A percentile compares a stretch with the other conserved stretches of the same genome.
These are phyloP conservation scores for Octopus sinensis DNA, from an alignment of 1,140 invertebrate genomes.

Conservation along the genomic window DNA sequence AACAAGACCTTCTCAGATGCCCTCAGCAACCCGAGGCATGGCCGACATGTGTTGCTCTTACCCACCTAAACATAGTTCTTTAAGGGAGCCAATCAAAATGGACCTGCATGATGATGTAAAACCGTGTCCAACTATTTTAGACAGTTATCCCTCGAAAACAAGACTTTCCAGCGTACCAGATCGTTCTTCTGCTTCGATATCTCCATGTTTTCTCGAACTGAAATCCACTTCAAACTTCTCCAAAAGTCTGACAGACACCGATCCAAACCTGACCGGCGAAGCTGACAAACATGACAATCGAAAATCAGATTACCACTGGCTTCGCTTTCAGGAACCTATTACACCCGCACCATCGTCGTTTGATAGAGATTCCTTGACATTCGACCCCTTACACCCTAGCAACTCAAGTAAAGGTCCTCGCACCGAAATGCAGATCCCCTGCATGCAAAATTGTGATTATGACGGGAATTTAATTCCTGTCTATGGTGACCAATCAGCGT, in stretches of 20 bases:
- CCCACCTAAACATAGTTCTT: conserved; percentile 1
- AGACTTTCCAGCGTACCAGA: not conserved
- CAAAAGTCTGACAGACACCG: not conserved
- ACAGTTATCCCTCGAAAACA: conserved; percentile 4
- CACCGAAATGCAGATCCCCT: conserved; percentile 7
- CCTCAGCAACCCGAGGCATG: not conserved
- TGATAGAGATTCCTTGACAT: not conserved
- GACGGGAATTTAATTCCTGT: conserved; percentile 6
- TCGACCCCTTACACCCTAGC: conserved; percentile 5
- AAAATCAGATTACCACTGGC: conserved; percentile 16
- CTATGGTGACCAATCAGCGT: conserved; percentile 1
- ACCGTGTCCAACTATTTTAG: not conserved
- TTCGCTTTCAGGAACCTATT: conserved; percentile 14
- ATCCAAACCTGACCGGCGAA: not conserved
- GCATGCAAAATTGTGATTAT: conserved; percentile 5
- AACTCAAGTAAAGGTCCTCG: not conserved
- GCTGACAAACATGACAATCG: conserved; percentile 11
- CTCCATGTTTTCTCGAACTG: conserved; percentile 9
- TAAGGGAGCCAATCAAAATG: conserved; percentile 9
- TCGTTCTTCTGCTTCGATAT: not conserved
- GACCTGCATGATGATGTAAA: conserved; percentile 6
- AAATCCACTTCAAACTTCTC: not conserved
- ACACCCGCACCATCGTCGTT: conserved; percentile 4
- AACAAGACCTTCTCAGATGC: not conserved
- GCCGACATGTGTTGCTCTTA: not conserved